Conservation (phyloP, 2,797 vertebrate species). For the Clarias pachynema region DNA sequence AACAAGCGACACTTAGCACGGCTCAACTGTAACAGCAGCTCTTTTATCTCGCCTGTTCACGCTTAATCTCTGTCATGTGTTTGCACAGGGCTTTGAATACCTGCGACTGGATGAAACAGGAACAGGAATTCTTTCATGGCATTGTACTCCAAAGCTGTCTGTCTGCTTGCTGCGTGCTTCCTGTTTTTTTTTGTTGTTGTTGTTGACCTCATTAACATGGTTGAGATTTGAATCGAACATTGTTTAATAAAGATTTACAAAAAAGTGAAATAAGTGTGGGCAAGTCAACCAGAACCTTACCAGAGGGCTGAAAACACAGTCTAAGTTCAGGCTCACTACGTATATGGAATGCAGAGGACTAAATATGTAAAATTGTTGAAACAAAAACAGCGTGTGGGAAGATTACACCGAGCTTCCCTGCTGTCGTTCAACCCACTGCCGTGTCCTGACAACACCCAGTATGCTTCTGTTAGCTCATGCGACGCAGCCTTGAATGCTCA, state of each 20-base stretch:
- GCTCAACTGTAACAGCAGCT: conserved; percentile 58
- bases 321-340: neutral
- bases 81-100: conserved; percentile 32
- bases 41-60: conserved; percentile 56
- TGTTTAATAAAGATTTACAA: neutral
- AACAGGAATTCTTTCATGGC: neutral
- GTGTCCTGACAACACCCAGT: conserved; percentile 47
- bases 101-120: neutral
- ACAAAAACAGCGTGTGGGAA: conserved; percentile 19
- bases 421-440: conserved; percentile 42
- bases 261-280: neutral
- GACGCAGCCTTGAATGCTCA: neutral
- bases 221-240: neutral
- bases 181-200: neutral
- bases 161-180: neutral
- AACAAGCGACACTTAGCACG: neutral
- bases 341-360: neutral
- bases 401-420: conserved; percentile 48
- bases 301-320: neutral
- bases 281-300: neutral
- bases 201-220: neutral
- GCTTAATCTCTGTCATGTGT: conserved; percentile 28
- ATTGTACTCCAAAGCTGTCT: neutral
- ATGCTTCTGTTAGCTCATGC: conserved; percentile 31
- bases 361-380: neutral